A percentile compares a stretch with the other conserved stretches of the same genome.
Evolutionary conservation across 2,113 vertebrate genomes (phyloP).

Genomic region (Brachyhypopomus occidentalis): DNA sequence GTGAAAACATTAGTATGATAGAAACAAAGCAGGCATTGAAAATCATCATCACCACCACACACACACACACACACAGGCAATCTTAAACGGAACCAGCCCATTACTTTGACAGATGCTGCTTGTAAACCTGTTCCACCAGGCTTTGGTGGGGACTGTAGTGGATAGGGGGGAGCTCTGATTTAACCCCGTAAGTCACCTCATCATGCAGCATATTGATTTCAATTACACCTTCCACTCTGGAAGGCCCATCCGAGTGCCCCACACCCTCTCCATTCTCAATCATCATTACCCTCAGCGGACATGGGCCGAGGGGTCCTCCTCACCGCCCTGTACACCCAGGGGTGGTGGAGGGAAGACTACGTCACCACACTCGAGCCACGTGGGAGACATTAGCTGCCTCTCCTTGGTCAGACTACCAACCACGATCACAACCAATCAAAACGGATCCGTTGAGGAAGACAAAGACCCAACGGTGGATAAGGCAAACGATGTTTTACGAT

Average conservation of each 20-base stretch:
- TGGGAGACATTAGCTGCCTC: not conserved
- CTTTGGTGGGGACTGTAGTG: not conserved
- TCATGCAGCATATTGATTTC: constrained; percentile 62
- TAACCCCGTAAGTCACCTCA: constrained; percentile 57
- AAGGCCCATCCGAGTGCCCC: constrained; percentile 44
- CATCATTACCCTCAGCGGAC: constrained; percentile 44
- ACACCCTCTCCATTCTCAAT: constrained; percentile 56
- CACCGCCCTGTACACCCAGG: constrained; percentile 20
- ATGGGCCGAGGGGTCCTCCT: constrained; percentile 17
- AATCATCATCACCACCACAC: constrained; percentile 8
- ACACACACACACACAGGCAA: constrained; percentile 10
- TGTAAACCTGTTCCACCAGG: not conserved
- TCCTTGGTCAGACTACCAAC: not conserved
- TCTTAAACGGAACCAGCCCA: constrained; percentile 3
- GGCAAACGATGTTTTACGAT: no score
- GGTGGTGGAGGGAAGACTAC: not conserved
- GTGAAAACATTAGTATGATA: not conserved
- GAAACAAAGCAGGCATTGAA: not conserved
- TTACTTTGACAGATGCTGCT: constrained; percentile 28
- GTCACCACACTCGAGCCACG: not conserved
- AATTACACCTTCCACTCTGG: constrained; percentile 51
- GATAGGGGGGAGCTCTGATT: constrained; percentile 41
- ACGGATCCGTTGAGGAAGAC: not conserved
- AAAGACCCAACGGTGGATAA: no score
- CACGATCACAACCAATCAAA: not conserved